Evolutionary conservation across 2,113 vertebrate species (phyloP).

Genomic region (Calidris pygmaea): DNA sequence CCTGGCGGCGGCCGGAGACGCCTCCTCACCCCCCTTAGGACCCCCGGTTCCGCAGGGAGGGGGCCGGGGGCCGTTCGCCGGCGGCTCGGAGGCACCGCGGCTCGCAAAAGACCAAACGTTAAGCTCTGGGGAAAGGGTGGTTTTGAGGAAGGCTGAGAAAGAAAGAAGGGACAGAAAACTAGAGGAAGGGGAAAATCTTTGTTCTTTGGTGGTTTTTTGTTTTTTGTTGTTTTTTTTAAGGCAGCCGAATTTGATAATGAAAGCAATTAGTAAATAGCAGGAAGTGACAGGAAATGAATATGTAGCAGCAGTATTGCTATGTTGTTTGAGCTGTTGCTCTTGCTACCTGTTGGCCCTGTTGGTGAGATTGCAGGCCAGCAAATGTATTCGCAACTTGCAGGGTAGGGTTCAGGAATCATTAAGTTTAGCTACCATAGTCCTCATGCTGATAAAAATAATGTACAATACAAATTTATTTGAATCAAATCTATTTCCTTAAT

Average conservation of each 20-base stretch:
- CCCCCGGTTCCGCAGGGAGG: fast-evolving
- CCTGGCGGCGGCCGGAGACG: neutral
- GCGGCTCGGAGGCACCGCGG: neutral
- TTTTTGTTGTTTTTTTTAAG: neutral
- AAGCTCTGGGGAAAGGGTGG: neutral
- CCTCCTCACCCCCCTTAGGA: neutral
- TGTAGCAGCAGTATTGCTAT: neutral
- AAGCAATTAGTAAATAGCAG: conserved; percentile 1
- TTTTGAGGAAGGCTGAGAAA: neutral
- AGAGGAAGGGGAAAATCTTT: neutral
- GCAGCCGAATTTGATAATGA: neutral
- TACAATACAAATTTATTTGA: fast-evolving
- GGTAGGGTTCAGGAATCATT: neutral
- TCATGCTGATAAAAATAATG: neutral
- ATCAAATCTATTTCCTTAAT: neutral
- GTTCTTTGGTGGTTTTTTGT: neutral
- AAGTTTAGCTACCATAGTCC: neutral
- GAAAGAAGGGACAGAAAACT: neutral
- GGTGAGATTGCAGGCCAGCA: neutral
- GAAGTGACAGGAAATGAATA: neutral
- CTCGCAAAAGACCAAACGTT: too few relatives aligned
- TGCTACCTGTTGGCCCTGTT: neutral
- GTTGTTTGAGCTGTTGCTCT: neutral
- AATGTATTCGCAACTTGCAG: neutral
- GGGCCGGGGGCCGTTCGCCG: fast-evolving